Conservation (phyloP, 2,113 vertebrate species). For the Xiphophorus maculatus region DNA sequence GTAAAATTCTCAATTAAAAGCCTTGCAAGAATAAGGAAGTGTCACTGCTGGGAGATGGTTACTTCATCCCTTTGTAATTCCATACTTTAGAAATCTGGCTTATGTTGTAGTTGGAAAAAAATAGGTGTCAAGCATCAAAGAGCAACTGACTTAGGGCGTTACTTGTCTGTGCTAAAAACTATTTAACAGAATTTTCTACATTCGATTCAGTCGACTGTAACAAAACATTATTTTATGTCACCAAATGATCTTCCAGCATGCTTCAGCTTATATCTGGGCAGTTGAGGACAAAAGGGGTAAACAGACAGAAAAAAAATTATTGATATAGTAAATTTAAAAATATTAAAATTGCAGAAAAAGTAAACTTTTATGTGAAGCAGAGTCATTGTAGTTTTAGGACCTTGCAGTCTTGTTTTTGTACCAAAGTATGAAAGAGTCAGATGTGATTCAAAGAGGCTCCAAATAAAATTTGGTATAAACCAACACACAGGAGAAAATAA, state of each 20-base stretch:
- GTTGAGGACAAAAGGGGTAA: too few species aligned
- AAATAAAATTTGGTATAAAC: background rate
- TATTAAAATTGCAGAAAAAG: too few species aligned
- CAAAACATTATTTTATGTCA: background rate
- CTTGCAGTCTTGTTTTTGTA: background rate
- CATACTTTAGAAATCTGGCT: background rate
- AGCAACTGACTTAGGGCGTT: background rate
- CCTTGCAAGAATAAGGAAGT: conserved; percentile 33
- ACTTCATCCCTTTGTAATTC: background rate
- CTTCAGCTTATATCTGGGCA: too few species aligned
- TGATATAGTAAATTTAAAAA: too few species aligned
- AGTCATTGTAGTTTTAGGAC: background rate
- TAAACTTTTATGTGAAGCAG: too few species aligned
- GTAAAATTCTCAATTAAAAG: background rate
- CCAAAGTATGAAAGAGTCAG: background rate
- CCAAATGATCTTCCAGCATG: too few species aligned
- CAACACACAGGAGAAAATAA: background rate
- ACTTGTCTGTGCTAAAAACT: background rate
- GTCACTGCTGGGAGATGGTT: background rate
- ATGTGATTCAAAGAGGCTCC: background rate
- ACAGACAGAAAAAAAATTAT: too few species aligned
- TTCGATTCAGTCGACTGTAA: background rate
- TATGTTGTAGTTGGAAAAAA: background rate
- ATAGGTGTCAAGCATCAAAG: background rate
- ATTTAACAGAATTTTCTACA: background rate